Percentiles rank a stretch among this genome's conserved stretches.
Conservation (phyloP, 2,797 vertebrate genomes). For the Antrozous pallidus region DNA sequence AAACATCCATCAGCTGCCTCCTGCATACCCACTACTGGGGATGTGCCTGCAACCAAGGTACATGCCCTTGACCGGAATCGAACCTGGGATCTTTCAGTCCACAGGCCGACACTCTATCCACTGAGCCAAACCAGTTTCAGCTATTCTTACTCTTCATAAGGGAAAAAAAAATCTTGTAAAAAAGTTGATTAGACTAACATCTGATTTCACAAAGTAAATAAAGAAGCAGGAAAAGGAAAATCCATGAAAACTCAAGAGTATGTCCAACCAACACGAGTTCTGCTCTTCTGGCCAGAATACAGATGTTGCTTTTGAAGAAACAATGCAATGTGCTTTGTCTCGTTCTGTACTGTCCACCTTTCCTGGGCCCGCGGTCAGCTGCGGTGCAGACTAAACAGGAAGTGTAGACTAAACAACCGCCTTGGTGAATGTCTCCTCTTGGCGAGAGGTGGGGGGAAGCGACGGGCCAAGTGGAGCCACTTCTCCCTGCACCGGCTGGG, state of each 20-base stretch:
- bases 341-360: neutral
- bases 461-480: accelerated
- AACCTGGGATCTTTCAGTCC: no score
- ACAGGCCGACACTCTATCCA: no score
- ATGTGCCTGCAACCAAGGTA: no score
- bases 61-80: no score
- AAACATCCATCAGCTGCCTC: no score
- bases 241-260: neutral
- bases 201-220: conserved; percentile 43
- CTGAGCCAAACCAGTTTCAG: no score
- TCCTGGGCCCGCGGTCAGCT: neutral
- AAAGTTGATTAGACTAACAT: neutral
- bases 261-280: neutral
- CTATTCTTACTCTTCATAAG: neutral
- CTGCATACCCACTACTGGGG: no score
- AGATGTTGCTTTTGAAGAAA: neutral
- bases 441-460: neutral
- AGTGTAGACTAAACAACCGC: neutral
- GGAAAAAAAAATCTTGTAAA: neutral
- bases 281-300: neutral
- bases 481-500: accelerated
- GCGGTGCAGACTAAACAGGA: neutral
- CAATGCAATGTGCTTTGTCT: neutral
- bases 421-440: neutral
- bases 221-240: conserved; percentile 27